Percentiles rank a stretch among this genome's conserved stretches.
phyloP scores from a whole-genome alignment of 2,797 vertebrate species.

The Lateolabrax maculatus region DNA sequence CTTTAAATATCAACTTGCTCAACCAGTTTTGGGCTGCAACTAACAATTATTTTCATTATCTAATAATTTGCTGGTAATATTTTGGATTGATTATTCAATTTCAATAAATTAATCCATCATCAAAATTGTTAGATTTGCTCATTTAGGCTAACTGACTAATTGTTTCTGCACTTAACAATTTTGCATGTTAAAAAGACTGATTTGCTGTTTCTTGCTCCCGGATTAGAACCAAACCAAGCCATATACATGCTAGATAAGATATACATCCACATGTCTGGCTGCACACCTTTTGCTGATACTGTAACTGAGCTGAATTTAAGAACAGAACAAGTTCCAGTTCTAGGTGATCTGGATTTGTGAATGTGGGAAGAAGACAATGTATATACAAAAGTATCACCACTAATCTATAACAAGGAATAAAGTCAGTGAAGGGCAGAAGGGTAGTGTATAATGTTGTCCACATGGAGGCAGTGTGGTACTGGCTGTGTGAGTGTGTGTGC shows the following conservation, averaged over 20 bases:
- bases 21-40: background rate
- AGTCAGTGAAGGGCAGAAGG: slow-evolving; percentile 12
- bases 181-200: background rate
- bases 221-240: background rate
- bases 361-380: background rate
- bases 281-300: background rate
- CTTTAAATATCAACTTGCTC: background rate
- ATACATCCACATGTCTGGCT: background rate
- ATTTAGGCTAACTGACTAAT: background rate
- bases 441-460: slow-evolving; percentile 60
- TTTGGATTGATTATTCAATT: too few species aligned
- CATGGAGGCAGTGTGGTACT: slow-evolving; percentile 77
- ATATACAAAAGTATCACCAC: background rate
- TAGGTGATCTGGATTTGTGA: background rate
- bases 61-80: background rate
- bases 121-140: too few species aligned
- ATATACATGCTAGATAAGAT: background rate
- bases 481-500: slow-evolving; percentile 31
- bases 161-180: too few species aligned
- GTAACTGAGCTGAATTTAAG: background rate
- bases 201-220: background rate
- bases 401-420: background rate
- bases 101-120: background rate
- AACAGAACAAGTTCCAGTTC: background rate
- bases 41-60: background rate